Percentiles rank a stretch among this genome's conserved stretches.
These are phyloP conservation scores for Stylophora pistillata DNA, from an alignment of 64 coral and sea anemone species.

Conservation along the genomic window DNA sequence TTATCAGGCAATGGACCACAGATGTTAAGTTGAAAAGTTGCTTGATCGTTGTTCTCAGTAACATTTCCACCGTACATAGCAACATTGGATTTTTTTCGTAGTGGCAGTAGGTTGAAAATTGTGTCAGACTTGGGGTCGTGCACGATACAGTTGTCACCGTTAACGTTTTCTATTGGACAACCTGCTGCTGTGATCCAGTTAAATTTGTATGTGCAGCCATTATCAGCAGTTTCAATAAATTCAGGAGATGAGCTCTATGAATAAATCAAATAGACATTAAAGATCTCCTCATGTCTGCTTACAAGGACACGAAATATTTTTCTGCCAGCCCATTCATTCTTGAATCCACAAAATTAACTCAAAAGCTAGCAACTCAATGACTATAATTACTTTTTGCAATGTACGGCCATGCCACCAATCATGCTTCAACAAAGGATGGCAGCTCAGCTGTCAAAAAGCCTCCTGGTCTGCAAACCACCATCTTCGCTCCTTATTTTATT, in stretches of 20 bases:
- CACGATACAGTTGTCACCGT: constrained; percentile 38
- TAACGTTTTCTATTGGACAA: constrained; percentile 36
- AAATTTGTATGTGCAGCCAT: constrained; percentile 40
- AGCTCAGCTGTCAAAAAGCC: too few species aligned
- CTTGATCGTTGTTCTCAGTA: background rate
- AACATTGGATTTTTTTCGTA: background rate
- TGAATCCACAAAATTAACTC: background rate
- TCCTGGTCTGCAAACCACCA: too few species aligned
- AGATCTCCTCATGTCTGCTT: background rate
- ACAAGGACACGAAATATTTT: background rate
- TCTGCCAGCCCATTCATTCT: background rate
- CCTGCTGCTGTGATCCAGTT: constrained; percentile 48
- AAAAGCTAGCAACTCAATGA: too few species aligned
- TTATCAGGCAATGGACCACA: constrained; percentile 15
- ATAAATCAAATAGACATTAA: background rate
- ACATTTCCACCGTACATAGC: constrained; percentile 5
- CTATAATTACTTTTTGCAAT: too few species aligned
- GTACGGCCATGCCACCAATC: too few species aligned
- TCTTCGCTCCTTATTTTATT: too few species aligned
- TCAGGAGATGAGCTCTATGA: constrained; percentile 3
- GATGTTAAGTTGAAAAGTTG: constrained; percentile 43
- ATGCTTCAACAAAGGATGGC: too few species aligned
- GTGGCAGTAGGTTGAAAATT: constrained; percentile 40
- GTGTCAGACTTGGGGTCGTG: constrained; percentile 65
- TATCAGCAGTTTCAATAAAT: background rate